These are phyloP conservation scores for Protula sp. DNA, from an alignment of 2,888 invertebrate species.

Conservation along the genomic window DNA sequence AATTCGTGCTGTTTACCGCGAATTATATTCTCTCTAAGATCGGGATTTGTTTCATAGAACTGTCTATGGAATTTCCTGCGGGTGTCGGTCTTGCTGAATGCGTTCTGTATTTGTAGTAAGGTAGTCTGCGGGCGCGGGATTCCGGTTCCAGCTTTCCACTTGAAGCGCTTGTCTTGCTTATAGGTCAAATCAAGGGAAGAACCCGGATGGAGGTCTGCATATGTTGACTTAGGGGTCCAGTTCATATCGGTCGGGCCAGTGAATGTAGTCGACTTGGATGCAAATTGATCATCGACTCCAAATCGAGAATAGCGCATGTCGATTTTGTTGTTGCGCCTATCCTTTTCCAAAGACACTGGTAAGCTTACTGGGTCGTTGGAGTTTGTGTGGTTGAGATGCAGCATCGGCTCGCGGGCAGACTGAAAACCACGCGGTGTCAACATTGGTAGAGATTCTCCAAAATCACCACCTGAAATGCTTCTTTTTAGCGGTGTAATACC, in stretches of 20 bases:
- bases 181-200: neutral
- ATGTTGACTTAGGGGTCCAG: neutral
- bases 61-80: constrained; percentile 34
- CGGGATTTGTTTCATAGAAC: constrained; percentile 42
- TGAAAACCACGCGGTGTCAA: neutral
- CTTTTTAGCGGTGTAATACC: neutral
- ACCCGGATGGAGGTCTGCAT: neutral
- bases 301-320: neutral
- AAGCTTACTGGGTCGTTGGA: neutral
- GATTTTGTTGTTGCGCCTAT: neutral
- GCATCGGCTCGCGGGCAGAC: neutral
- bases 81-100: constrained; percentile 39
- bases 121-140: constrained; percentile 38
- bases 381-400: neutral
- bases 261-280: constrained; percentile 31
- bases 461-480: neutral
- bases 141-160: constrained; percentile 41
- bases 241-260: neutral
- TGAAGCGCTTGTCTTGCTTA: constrained; percentile 33
- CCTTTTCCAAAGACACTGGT: neutral
- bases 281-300: constrained; percentile 4
- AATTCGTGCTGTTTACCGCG: constrained; percentile 46
- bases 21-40: constrained; percentile 41
- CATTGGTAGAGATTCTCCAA: neutral
- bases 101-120: constrained; percentile 40